phyloP scores from a whole-genome alignment of 2,888 invertebrate genomes.

The Calameuta filiformis region DNA sequence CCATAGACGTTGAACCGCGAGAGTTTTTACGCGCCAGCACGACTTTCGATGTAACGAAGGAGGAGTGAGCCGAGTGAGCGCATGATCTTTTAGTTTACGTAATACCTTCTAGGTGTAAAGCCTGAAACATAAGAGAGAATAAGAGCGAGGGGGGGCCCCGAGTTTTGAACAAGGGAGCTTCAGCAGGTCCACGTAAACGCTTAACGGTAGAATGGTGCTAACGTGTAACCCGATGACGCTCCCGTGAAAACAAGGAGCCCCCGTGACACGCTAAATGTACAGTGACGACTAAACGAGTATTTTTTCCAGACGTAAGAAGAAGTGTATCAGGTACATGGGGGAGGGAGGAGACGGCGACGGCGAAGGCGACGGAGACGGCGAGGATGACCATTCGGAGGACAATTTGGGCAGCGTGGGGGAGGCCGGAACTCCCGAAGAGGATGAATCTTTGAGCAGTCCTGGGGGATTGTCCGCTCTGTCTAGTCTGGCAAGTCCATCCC shows the following conservation, averaged over 20 bases:
- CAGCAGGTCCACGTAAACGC: not conserved
- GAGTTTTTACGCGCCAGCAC: slow-evolving; percentile 28
- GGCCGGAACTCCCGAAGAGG: slow-evolving; percentile 72
- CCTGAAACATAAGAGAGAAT: not conserved
- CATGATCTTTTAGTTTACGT: slow-evolving; percentile 48
- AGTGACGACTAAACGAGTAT: slow-evolving; percentile 4
- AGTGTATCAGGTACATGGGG: slow-evolving; percentile 96
- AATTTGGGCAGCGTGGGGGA: slow-evolving; percentile 84
- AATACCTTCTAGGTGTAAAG: slow-evolving; percentile 42
- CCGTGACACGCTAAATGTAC: not conserved
- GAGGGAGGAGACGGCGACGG: slow-evolving; percentile 75
- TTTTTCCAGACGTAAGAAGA: slow-evolving; percentile 91
- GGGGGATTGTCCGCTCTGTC: slow-evolving; percentile 76
- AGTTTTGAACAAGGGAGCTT: not conserved
- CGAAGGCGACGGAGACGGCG: slow-evolving; percentile 73
- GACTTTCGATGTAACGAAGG: slow-evolving; percentile 23
- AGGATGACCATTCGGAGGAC: slow-evolving; percentile 75
- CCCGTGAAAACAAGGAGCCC: not conserved
- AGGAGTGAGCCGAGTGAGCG: slow-evolving; percentile 44
- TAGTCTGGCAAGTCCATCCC: slow-evolving; percentile 77
- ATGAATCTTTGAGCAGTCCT: slow-evolving; percentile 69
- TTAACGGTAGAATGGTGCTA: not conserved
- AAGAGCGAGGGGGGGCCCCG: not conserved
- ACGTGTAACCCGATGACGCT: not conserved
- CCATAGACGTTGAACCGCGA: not conserved